phyloP scores from a whole-genome alignment of 2,113 vertebrate genomes.

The Kryptolebias marmoratus region DNA sequence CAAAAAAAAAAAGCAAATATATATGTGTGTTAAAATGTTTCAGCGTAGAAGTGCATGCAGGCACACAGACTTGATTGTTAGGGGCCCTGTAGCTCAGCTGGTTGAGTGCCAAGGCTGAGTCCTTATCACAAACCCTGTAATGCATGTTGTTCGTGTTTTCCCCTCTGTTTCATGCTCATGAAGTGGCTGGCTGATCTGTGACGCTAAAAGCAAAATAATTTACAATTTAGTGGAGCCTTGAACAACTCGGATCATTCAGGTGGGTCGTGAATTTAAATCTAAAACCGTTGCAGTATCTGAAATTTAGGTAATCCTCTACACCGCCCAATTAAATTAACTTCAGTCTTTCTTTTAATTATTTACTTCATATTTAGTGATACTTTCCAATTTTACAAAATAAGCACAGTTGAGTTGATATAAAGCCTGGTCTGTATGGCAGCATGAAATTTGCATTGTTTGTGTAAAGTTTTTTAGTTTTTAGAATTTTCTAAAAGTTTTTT shows the following conservation, averaged over 20 bases:
- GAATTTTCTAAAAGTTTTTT: no score
- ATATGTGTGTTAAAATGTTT: slow-evolving; percentile 30
- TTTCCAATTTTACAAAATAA: no score
- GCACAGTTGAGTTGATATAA: no score
- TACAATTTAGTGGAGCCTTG: background rate
- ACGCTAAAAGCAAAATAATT: background rate
- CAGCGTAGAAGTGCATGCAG: slow-evolving; percentile 8
- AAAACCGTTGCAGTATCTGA: background rate
- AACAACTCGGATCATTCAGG: background rate
- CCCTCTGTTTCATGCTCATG: background rate
- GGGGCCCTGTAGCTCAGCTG: background rate
- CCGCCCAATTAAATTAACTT: background rate
- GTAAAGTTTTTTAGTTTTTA: no score
- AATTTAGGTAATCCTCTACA: background rate
- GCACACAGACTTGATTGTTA: background rate
- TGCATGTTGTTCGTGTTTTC: background rate
- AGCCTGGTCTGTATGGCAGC: no score
- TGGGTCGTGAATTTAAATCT: background rate
- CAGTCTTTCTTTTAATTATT: background rate
- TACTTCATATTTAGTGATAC: no score
- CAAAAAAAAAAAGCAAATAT: slow-evolving; percentile 27
- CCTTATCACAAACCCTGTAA: background rate
- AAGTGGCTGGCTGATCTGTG: background rate
- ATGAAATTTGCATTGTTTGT: no score
- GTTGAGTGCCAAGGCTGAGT: background rate